A percentile compares a stretch with the other conserved stretches of the same genome.
These are phyloP conservation scores for Paraescarpia echinospica DNA, from an alignment of 1,140 invertebrate genomes.

Conservation along the genomic window DNA sequence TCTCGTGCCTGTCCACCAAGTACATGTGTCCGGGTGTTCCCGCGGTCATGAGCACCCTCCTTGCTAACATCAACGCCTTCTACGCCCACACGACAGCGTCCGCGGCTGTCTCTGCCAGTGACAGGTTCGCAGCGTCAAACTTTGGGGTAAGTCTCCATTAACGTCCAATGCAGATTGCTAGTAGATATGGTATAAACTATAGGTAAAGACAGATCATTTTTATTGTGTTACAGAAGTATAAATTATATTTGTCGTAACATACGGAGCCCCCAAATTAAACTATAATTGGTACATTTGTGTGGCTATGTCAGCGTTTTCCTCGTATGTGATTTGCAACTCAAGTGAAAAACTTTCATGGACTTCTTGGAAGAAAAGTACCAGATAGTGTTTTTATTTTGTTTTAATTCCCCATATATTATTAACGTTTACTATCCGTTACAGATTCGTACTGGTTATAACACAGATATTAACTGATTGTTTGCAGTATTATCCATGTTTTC, in stretches of 20 bases:
- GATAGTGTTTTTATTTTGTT: too few species aligned
- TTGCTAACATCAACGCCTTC: conserved; percentile 99
- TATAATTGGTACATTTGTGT: too few species aligned
- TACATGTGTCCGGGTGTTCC: conserved; percentile 98
- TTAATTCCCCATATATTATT: too few species aligned
- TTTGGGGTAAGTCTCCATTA: conserved; percentile 81
- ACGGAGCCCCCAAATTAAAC: too few species aligned
- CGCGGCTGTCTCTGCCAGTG: conserved; percentile 92
- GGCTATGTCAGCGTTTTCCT: too few species aligned
- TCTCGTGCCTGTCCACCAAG: conserved; percentile 98
- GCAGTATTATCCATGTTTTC: background rate
- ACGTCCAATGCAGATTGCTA: too few species aligned
- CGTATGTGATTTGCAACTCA: too few species aligned
- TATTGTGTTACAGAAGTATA: conserved; percentile 15
- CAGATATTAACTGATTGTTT: background rate
- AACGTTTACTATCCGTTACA: too few species aligned
- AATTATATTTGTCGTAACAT: background rate
- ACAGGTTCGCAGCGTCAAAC: conserved; percentile 98
- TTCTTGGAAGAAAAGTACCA: too few species aligned
- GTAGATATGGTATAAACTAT: too few species aligned
- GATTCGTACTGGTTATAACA: too few species aligned
- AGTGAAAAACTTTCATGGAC: too few species aligned
- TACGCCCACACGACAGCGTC: conserved; percentile 99
- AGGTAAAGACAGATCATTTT: background rate
- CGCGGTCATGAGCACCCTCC: conserved; percentile 95